Evolutionary conservation across 1,140 invertebrate genomes (phyloP), one percentile per base, ranked within the genome.

Genomic region (Sarcophaga bullata): DNA sequence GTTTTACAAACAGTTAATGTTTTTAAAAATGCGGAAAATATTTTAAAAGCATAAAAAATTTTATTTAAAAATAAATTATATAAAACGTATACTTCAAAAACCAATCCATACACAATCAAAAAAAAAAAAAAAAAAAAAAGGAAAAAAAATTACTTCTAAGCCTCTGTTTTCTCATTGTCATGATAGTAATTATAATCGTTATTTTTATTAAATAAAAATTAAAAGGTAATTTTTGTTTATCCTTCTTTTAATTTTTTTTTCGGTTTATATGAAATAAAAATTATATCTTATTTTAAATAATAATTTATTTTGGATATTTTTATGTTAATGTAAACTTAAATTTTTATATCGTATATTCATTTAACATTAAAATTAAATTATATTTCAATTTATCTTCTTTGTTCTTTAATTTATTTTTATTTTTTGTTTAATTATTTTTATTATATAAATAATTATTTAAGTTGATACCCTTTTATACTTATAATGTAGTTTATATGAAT

Each of bases 341-440:
- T 68, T 68, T 68, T 19, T 68, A 19, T 68, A 68, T 37, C 25
- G 25, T 68, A 19, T 25, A 68, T n/a, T n/a, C 9, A 17, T 68
- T 25, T 68, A 68, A 19, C 10, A 17, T 19, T 9, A 68, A 2
- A 68, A 68, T 68, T 68, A 68, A 25, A 17, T 68, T 25, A n/a
- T 25, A 25, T 58, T 25, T 68, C n/a, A 68, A 6, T 25, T 68
- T 68, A 8, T 68, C 62, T 9, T 19, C 62, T 25, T 17, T 15
- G 62, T 68, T 68, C 17, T 78, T 78, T 50, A 37, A 78, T 78
- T 78, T 78, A 52, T 78, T 78, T 50, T 7, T 52, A 52, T 78
- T 78, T 75, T 78, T 52, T 78, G 75, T 78, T 78, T 78, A 78
- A 50, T 78, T 78, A 19, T 76, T 76, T 76, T 75, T 75, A 75